Evolutionary conservation across 2,888 invertebrate species (phyloP).

Genomic region (Aromia moschata): DNA sequence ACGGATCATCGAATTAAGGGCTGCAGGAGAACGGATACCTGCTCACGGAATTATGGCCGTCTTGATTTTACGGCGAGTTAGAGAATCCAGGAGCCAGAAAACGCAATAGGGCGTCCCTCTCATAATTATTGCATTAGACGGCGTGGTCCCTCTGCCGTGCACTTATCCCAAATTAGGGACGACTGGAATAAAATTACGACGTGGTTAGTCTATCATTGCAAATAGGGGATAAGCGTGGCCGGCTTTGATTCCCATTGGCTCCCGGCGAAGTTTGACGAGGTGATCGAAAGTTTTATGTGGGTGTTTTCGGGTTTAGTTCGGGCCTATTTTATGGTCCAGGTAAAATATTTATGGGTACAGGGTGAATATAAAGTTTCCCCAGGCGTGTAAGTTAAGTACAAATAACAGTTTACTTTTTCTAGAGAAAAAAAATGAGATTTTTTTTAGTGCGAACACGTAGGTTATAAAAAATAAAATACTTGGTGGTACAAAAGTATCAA

Average conservation of each 20-base stretch:
- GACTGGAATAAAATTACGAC: conserved; percentile 27
- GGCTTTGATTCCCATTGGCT: conserved; percentile 20
- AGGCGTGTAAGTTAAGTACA: too few species aligned
- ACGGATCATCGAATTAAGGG: conserved; percentile 18
- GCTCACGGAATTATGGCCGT: conserved; percentile 17
- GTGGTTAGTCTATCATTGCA: conserved; percentile 23
- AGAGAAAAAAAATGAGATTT: too few species aligned
- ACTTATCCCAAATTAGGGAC: conserved; percentile 26
- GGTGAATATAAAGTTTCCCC: too few species aligned
- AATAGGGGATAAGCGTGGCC: conserved; percentile 16
- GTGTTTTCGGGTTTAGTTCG: too few species aligned
- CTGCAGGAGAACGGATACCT: conserved; percentile 15
- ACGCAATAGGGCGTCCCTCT: conserved; percentile 7
- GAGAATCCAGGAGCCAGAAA: conserved; percentile 4
- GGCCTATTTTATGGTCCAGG: too few species aligned
- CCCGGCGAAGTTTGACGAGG: background rate
- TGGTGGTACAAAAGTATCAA: too few species aligned
- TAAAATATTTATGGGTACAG: too few species aligned
- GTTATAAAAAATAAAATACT: too few species aligned
- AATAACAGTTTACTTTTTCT: too few species aligned
- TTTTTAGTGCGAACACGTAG: too few species aligned
- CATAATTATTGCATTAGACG: conserved; percentile 31
- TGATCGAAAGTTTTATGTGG: background rate
- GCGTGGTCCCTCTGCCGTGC: conserved; percentile 13
- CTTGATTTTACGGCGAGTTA: conserved; percentile 24